Evolutionary conservation across 2,888 invertebrate species (phyloP).

Genomic region (Cancer borealis): DNA sequence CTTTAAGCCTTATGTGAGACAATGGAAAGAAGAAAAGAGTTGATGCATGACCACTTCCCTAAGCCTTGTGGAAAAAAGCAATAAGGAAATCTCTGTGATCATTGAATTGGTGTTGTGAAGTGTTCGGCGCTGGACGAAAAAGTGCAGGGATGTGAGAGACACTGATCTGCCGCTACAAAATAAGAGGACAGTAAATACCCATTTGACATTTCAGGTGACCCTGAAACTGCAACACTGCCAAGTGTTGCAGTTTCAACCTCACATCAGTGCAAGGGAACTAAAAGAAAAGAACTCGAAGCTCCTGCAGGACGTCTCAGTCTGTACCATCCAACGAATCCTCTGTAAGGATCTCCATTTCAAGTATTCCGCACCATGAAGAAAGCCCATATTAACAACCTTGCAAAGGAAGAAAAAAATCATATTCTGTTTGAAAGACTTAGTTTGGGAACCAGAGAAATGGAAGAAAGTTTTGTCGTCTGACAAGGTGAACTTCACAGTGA

Average conservation of each 20-base stretch:
- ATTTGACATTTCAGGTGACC: not conserved
- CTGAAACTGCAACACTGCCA: not conserved
- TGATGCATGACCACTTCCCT: not conserved
- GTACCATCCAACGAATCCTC: too few relatives aligned
- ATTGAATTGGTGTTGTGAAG: not conserved
- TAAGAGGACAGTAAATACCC: not conserved
- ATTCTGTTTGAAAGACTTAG: not conserved
- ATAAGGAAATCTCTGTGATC: not conserved
- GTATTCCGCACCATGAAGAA: not conserved
- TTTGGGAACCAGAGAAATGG: constrained; percentile 31
- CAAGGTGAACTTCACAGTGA: constrained; percentile 40
- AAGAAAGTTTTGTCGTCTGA: constrained; percentile 39
- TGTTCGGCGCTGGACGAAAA: not conserved
- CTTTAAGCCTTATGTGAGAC: not conserved
- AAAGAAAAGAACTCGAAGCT: not conserved
- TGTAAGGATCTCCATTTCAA: not conserved
- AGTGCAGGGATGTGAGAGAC: not conserved
- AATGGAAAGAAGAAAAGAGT: too few relatives aligned
- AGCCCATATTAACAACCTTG: not conserved
- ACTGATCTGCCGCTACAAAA: too few relatives aligned
- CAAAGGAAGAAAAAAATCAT: not conserved
- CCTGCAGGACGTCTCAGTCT: not conserved
- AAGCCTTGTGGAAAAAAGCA: not conserved
- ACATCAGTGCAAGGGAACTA: not conserved
- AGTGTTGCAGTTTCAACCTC: not conserved